Percentiles rank a stretch among this genome's conserved stretches.
Conservation (phyloP, 92 coral and sea anemone species). For the Galaxea fascicularis region DNA sequence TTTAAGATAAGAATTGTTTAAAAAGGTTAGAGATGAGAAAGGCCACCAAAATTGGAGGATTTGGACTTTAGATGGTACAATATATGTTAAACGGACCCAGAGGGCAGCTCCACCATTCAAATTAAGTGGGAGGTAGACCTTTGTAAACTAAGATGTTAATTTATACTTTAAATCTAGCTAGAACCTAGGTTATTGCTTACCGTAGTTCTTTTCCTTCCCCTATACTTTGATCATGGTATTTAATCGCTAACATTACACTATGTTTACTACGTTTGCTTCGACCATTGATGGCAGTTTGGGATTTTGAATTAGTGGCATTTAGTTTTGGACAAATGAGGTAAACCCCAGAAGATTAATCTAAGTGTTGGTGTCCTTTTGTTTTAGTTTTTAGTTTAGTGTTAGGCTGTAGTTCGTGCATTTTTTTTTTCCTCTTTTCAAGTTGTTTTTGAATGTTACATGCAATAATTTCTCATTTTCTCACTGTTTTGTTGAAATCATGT, state of each 20-base stretch:
- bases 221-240: not conserved
- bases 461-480: not conserved
- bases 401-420: not conserved
- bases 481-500: not conserved
- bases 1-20: too few relatives aligned
- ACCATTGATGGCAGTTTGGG: not conserved
- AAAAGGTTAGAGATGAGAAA: too few relatives aligned
- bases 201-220: not conserved
- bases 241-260: not conserved
- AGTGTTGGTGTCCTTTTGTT: not conserved
- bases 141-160: not conserved
- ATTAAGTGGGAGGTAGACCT: constrained; percentile 5
- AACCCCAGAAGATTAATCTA: constrained; percentile 1
- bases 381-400: not conserved
- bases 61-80: not conserved
- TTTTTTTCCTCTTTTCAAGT: too few relatives aligned
- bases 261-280: not conserved
- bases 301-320: not conserved
- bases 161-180: not conserved
- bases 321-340: not conserved
- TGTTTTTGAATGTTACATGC: too few relatives aligned
- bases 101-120: not conserved
- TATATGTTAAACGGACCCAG: not conserved
- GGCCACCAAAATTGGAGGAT: not conserved
- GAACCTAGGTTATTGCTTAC: not conserved